Evolutionary conservation across 2,113 vertebrate genomes (phyloP).

Genomic region (Stegastes partitus): DNA sequence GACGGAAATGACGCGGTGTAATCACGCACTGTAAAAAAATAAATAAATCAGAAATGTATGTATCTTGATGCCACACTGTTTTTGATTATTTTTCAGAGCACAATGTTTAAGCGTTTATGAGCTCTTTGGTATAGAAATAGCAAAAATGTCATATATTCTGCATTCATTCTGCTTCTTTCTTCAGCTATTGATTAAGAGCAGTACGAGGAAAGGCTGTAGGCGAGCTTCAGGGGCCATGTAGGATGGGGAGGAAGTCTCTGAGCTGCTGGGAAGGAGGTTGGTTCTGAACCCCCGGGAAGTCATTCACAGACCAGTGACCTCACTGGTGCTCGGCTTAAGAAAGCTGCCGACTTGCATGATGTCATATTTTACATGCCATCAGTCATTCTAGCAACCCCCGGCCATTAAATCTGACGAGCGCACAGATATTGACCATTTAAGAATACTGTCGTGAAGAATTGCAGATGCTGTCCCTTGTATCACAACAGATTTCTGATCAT

Average conservation of each 20-base stretch:
- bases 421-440: conserved; percentile 47
- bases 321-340: conserved; percentile 73
- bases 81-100: background rate
- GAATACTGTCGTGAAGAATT: conserved; percentile 45
- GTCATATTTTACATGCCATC: conserved; percentile 82
- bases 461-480: conserved; percentile 14
- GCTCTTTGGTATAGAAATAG: background rate
- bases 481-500: background rate
- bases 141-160: conserved; percentile 18
- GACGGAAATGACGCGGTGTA: background rate
- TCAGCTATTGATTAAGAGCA: conserved; percentile 65
- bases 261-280: conserved; percentile 36
- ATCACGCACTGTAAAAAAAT: background rate
- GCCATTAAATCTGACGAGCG: conserved; percentile 58
- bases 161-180: conserved; percentile 46
- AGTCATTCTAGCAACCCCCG: conserved; percentile 60
- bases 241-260: conserved; percentile 3
- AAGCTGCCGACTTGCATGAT: conserved; percentile 77
- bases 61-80: no score
- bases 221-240: conserved; percentile 47
- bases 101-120: background rate
- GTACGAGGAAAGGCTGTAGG: conserved; percentile 49
- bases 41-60: background rate
- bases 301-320: conserved; percentile 81
- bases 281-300: conserved; percentile 75